Conservation (phyloP, 2,797 vertebrate species). For the Pipistrellus kuhlii region DNA sequence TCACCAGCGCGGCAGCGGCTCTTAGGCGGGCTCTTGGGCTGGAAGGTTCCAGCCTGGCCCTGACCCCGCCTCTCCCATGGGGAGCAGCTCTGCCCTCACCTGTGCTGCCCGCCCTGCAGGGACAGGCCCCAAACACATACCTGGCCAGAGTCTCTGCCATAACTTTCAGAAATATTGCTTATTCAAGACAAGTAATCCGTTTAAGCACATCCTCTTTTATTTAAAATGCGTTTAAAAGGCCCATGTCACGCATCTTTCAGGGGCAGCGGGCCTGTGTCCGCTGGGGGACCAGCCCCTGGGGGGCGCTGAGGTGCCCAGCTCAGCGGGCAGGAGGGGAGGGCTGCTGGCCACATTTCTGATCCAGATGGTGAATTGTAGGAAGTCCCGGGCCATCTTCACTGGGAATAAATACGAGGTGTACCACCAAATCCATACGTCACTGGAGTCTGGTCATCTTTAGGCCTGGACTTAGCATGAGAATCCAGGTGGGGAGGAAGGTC, state of each 20-base stretch:
- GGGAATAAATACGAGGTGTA: neutral
- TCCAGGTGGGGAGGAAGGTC: constrained; percentile 38
- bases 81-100: too few species aligned
- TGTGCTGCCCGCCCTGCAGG: too few species aligned
- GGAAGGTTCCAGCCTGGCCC: neutral
- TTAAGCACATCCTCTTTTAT: neutral
- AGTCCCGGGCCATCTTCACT: neutral
- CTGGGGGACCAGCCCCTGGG: too few species aligned
- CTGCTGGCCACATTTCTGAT: neutral
- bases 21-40: constrained; percentile 37
- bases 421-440: constrained; percentile 8
- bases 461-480: constrained; percentile 17
- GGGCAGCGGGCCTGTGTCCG: neutral
- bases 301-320: too few species aligned
- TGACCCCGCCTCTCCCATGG: too few species aligned
- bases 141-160: neutral
- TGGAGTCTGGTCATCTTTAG: neutral
- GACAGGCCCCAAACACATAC: neutral
- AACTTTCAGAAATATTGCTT: neutral
- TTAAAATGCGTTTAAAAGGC: neutral
- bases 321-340: too few species aligned
- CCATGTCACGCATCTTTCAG: neutral
- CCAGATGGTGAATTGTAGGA: neutral
- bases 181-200: constrained; percentile 12
- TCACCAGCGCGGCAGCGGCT: constrained; percentile 50